These are phyloP conservation scores for Vulpes lagopus DNA, from an alignment of 2,113 vertebrate genomes.

Conservation along the genomic window DNA sequence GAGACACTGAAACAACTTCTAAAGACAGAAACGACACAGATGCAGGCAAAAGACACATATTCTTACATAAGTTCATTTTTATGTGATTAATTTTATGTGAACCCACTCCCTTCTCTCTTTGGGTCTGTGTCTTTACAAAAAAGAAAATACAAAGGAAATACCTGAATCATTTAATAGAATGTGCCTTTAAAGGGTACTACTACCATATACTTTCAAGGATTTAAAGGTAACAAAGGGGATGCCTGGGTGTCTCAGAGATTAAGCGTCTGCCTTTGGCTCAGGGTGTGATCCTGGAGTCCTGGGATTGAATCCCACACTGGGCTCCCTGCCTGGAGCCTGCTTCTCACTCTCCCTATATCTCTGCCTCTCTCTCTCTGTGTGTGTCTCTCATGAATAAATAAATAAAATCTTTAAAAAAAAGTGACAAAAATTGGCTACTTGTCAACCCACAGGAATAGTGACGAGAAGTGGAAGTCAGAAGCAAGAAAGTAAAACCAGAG, in stretches of 20 bases:
- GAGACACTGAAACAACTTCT: conserved; percentile 19
- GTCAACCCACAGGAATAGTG: not conserved
- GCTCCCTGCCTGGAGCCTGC: no score
- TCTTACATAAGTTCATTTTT: not conserved
- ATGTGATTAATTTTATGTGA: not conserved
- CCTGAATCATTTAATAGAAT: not conserved
- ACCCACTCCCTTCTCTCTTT: not conserved
- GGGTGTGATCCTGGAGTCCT: no score
- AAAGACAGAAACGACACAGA: not conserved
- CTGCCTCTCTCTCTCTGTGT: no score
- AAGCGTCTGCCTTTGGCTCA: no score
- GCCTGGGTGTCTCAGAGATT: no score
- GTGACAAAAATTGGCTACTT: not conserved
- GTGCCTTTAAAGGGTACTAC: not conserved
- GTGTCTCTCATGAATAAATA: no score
- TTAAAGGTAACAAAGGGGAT: conserved; percentile 27
- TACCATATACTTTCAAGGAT: conserved; percentile 45
- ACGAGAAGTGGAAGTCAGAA: not conserved
- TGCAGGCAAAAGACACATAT: not conserved
- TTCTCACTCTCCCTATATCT: no score
- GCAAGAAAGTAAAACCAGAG: not conserved
- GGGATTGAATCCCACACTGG: no score
- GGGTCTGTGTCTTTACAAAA: not conserved
- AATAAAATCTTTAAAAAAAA: no score
- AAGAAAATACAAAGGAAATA: not conserved